phyloP scores from a whole-genome alignment of 53 echinoderm and acorn worm genomes.

The Stichopus horrens region DNA sequence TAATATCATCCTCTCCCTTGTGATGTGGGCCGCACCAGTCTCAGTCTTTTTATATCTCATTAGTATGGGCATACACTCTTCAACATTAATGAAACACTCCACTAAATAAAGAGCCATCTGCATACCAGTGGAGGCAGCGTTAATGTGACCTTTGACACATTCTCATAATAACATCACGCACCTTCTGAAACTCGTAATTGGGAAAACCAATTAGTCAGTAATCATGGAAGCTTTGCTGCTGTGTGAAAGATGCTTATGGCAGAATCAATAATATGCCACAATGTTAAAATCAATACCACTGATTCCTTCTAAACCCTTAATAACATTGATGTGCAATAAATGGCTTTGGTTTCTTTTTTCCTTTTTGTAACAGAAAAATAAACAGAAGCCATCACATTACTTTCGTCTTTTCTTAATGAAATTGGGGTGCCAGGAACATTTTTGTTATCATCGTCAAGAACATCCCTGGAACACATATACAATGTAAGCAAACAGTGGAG shows the following conservation, averaged over 20 bases:
- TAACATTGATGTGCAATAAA: too few relatives aligned
- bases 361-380: too few relatives aligned
- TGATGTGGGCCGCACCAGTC: too few relatives aligned
- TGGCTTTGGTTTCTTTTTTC: too few relatives aligned
- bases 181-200: neutral
- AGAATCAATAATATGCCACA: neutral
- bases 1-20: too few relatives aligned
- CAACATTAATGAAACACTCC: neutral
- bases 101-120: neutral
- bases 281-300: neutral
- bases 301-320: too few relatives aligned
- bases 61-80: neutral
- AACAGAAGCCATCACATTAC: too few relatives aligned
- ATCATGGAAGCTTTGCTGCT: neutral
- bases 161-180: neutral
- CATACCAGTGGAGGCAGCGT: neutral
- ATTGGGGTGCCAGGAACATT: too few relatives aligned
- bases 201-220: slow-evolving; percentile 10
- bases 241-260: neutral
- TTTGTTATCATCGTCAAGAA: too few relatives aligned
- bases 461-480: too few relatives aligned
- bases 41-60: neutral
- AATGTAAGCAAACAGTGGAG: too few relatives aligned
- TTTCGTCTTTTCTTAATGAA: too few relatives aligned
- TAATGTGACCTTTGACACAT: neutral